Percentiles rank a stretch among this genome's conserved stretches.
These are phyloP conservation scores for Octopus sinensis DNA, from an alignment of 1,140 invertebrate species.

Conservation along the genomic window DNA sequence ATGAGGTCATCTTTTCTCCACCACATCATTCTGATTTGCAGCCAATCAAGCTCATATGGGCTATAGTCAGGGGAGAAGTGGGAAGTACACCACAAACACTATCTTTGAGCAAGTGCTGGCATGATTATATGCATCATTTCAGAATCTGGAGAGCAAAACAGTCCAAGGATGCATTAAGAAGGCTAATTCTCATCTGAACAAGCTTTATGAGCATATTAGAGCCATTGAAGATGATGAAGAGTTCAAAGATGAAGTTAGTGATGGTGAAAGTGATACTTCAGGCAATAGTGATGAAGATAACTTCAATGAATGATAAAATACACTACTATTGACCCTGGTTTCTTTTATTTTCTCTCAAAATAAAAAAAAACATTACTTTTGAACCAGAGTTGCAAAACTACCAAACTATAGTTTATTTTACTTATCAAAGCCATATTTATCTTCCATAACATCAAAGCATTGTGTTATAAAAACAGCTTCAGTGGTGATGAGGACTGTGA, in stretches of 20 bases:
- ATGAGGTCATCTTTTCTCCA: slow-evolving; percentile 3
- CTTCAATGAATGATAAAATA: not conserved
- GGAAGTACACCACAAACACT: not conserved
- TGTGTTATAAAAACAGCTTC: no score
- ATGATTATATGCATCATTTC: not conserved
- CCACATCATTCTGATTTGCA: not conserved
- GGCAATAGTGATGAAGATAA: not conserved
- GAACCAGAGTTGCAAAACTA: no score
- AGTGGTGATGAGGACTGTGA: no score
- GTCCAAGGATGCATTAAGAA: not conserved
- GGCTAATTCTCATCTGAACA: not conserved
- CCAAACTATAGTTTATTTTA: no score
- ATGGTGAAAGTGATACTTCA: not conserved
- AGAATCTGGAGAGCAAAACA: no score
- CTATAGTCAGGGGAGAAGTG: not conserved
- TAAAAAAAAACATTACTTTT: not conserved
- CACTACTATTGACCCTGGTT: not conserved
- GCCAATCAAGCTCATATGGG: not conserved
- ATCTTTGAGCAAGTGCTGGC: not conserved
- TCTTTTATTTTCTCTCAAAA: not conserved
- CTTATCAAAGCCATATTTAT: no score
- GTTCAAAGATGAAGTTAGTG: not conserved
- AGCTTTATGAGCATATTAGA: not conserved
- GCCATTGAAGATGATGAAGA: not conserved
- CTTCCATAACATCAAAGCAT: no score